Evolutionary conservation across 2,113 vertebrate genomes (phyloP).

Genomic region (cattle (Bos taurus)): ARS-UCD2.0 NC_037333.1:88096001-88096500

Average conservation of each 20-base stretch:
- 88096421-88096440: background rate
- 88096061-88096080: background rate
- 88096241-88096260: background rate
- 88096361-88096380: background rate
- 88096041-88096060: background rate
- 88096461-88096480: background rate
- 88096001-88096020: background rate
- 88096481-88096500: background rate
- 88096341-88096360: background rate
- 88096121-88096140: background rate
- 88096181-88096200: background rate
- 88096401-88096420: background rate
- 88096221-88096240: background rate
- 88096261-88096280: background rate
- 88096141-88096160: background rate
- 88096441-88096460: background rate
- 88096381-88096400: background rate
- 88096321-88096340: background rate
- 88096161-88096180: background rate
- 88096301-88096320: background rate
- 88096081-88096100: background rate
- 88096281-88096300: background rate
- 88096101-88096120: background rate
- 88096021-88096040: conserved; percentile 1
- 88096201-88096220: background rate